phyloP scores from a whole-genome alignment of 2,888 invertebrate genomes.

The Rambutsinella grinnellia region DNA sequence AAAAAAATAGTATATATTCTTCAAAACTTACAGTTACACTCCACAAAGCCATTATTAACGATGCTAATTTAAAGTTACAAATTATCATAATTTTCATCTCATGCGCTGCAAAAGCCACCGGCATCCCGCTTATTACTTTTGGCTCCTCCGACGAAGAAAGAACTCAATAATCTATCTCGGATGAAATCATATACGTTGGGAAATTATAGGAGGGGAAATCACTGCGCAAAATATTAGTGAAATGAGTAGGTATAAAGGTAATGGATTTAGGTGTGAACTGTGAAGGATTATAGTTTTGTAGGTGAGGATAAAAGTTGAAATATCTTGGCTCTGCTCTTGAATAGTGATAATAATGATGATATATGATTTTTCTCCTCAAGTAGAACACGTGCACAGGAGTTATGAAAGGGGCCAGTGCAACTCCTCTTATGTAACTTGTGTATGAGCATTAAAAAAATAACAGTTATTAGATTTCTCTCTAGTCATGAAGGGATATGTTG shows the following conservation, averaged over 20 bases:
- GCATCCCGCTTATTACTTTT: constrained; percentile 5
- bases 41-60: no score
- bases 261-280: no score
- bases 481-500: constrained; percentile 34
- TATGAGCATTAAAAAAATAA: constrained; percentile 7
- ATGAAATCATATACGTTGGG: no score
- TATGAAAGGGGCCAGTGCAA: constrained; percentile 1
- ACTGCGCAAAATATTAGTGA: no score
- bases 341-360: neutral
- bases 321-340: neutral
- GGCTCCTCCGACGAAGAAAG: no score
- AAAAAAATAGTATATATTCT: no score
- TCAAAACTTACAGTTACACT: no score
- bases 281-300: no score
- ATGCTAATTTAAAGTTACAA: constrained; percentile 26
- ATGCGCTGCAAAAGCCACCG: constrained; percentile 26
- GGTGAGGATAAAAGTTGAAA: no score
- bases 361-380: constrained; percentile 19
- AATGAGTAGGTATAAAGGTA: no score
- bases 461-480: constrained; percentile 42
- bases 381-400: constrained; percentile 12
- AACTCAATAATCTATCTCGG: no score
- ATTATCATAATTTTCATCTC: constrained; percentile 27
- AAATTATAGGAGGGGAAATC: no score
- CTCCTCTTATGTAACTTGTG: neutral